These are phyloP conservation scores for Coleophora deauratella DNA, from an alignment of 2,888 invertebrate species.

Conservation along the genomic window DNA sequence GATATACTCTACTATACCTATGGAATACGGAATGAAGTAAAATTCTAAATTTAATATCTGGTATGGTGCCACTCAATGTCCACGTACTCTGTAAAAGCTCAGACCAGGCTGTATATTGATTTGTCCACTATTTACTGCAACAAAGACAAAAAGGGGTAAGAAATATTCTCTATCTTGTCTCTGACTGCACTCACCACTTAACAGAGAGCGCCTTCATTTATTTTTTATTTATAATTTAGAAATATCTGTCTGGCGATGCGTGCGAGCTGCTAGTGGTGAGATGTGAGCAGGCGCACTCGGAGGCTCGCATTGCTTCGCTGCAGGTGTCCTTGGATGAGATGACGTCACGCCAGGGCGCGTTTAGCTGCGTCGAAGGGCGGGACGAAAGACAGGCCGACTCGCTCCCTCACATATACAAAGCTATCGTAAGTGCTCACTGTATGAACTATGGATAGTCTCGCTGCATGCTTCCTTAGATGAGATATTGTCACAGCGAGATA, in stretches of 20 bases:
- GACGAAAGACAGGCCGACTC: conserved; percentile 12
- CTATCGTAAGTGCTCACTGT: conserved; percentile 36
- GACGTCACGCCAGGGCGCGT: conserved; percentile 24
- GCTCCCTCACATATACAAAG: conserved; percentile 31
- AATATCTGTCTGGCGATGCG: conserved; percentile 27
- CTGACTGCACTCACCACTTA: background rate
- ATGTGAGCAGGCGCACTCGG: conserved; percentile 33
- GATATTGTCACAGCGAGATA: conserved; percentile 15
- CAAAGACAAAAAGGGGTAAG: too few relatives aligned
- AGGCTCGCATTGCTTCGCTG: conserved; percentile 30
- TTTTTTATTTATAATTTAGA: conserved; percentile 14
- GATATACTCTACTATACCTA: too few relatives aligned
- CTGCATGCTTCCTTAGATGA: conserved; percentile 24
- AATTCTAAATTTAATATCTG: too few relatives aligned
- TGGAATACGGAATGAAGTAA: too few relatives aligned
- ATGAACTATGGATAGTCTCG: background rate
- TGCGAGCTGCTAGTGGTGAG: conserved; percentile 45
- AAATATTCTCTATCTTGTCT: too few relatives aligned
- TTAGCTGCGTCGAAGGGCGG: conserved; percentile 13
- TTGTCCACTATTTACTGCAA: too few relatives aligned
- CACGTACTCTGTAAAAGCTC: too few relatives aligned
- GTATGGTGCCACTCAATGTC: too few relatives aligned
- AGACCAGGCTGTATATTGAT: too few relatives aligned
- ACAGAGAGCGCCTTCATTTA: background rate
- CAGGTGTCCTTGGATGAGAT: conserved; percentile 27